A percentile compares a stretch with the other conserved stretches of the same genome.
Conservation (phyloP, 2,797 vertebrate genomes). For the Podarcis siculus region DNA sequence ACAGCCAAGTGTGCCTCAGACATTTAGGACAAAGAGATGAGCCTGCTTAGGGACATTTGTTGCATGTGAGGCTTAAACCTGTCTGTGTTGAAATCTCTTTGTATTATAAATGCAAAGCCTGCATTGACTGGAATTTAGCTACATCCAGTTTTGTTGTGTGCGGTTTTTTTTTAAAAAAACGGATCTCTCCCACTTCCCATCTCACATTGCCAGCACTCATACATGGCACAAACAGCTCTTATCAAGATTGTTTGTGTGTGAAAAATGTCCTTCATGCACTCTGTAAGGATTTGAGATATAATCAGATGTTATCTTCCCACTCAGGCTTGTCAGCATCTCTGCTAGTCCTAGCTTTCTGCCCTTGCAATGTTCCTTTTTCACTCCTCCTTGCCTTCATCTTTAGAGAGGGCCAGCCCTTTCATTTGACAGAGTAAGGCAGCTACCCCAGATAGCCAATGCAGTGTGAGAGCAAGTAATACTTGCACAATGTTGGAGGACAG, state of each 20-base stretch:
- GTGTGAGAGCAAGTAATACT: not conserved
- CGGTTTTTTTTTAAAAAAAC: not conserved
- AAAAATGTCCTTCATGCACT: not conserved
- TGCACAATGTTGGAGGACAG: not conserved
- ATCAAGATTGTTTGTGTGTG: not conserved
- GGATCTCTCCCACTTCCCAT: not conserved
- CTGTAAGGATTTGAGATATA: slow-evolving; percentile 9
- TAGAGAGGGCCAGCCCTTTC: not conserved
- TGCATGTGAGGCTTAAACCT: not conserved
- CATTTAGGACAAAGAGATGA: not conserved
- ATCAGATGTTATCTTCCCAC: slow-evolving; percentile 24
- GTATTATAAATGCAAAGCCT: not conserved
- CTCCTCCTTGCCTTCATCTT: not conserved
- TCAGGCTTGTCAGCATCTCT: not conserved
- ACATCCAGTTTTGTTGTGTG: not conserved
- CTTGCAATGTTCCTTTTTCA: slow-evolving; percentile 1
- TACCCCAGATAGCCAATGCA: not conserved
- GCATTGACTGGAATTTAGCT: not conserved
- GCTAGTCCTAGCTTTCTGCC: slow-evolving; percentile 12
- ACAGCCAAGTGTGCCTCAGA: not conserved
- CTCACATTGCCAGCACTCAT: not conserved
- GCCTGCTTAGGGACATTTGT: not conserved
- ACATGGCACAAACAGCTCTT: not conserved
- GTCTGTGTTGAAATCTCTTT: not conserved
- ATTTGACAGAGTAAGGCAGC: not conserved